phyloP scores from a whole-genome alignment of 1,140 invertebrate genomes.

The Megalonaias nervosa region DNA sequence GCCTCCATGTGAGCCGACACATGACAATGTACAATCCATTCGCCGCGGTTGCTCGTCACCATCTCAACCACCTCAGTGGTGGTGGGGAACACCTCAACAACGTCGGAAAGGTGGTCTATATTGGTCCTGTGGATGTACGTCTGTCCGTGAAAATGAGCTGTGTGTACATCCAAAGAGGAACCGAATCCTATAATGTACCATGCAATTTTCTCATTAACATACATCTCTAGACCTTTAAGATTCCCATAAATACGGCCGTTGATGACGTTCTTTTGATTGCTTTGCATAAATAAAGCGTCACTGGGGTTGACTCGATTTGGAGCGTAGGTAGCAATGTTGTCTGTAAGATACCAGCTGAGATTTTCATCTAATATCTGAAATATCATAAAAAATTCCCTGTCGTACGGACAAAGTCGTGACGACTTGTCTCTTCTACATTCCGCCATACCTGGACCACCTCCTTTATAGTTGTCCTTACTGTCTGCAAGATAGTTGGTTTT shows the following conservation, averaged over 20 bases:
- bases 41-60: conserved; percentile 51
- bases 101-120: conserved; percentile 41
- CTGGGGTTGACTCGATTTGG: conserved; percentile 27
- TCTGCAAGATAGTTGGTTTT: too few species aligned
- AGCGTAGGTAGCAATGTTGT: conserved; percentile 50
- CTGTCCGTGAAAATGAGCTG: conserved; percentile 62
- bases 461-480: too few species aligned
- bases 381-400: conserved; percentile 54
- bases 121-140: conserved; percentile 40
- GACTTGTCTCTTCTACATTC: conserved; percentile 41
- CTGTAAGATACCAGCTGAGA: conserved; percentile 55
- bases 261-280: conserved; percentile 51
- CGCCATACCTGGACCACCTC: conserved; percentile 14
- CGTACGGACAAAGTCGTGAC: conserved; percentile 35
- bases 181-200: conserved; percentile 60
- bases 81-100: conserved; percentile 56
- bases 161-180: conserved; percentile 51
- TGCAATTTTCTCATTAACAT: conserved; percentile 43
- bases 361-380: conserved; percentile 61
- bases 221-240: conserved; percentile 46
- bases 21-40: conserved; percentile 55
- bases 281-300: conserved; percentile 26
- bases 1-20: conserved; percentile 35
- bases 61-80: conserved; percentile 52
- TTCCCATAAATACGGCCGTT: conserved; percentile 60